phyloP scores from a whole-genome alignment of 2,888 invertebrate genomes.

The Artemia sinica region DNA sequence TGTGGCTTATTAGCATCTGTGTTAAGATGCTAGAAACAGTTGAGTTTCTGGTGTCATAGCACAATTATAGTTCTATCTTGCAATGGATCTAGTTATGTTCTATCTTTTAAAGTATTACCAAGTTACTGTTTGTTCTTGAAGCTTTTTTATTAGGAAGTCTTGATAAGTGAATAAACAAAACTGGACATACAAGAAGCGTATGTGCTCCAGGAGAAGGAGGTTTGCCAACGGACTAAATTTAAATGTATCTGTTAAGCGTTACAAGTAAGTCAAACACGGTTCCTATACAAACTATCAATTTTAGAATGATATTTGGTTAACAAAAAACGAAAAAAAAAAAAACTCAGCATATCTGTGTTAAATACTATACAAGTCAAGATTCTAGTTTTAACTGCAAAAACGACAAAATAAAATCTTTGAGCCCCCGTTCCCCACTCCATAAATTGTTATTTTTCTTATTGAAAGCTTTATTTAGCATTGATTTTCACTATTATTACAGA shows the following conservation, averaged over 20 bases:
- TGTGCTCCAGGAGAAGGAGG: not conserved
- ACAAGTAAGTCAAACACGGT: not conserved
- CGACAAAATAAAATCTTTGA: not conserved
- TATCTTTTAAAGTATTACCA: not conserved
- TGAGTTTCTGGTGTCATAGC: not conserved
- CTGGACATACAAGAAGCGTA: not conserved
- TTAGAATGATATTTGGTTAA: not conserved
- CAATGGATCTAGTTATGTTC: no score
- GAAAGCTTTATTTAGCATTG: no score
- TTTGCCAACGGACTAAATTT: not conserved
- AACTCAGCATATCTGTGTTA: not conserved
- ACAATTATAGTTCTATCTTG: not conserved
- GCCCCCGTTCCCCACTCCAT: not conserved
- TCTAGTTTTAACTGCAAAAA: not conserved
- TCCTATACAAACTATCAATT: not conserved
- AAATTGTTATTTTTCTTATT: not conserved
- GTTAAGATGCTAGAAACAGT: conserved; percentile 7
- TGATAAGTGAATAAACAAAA: no score
- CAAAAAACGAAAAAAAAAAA: not conserved
- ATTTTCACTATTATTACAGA: no score
- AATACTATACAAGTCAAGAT: not conserved
- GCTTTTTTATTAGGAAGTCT: no score
- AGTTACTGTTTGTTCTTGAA: no score
- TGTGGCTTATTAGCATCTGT: not conserved
- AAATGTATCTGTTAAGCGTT: conserved; percentile 1